Conservation (phyloP, 92 coral and sea anemone species). For the Palythoa caribaeorum region DNA sequence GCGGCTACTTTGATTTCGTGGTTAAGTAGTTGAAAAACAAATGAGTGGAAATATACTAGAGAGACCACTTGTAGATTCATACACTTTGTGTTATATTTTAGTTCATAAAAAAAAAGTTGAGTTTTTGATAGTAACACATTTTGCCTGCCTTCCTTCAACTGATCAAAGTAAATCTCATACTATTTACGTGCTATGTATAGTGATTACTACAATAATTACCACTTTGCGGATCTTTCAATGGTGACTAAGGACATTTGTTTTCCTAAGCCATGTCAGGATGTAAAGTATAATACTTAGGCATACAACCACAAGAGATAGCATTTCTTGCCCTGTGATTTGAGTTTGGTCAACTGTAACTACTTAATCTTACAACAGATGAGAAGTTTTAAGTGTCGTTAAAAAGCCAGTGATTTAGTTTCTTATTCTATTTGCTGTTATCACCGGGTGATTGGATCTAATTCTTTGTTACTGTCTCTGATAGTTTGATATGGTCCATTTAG, state of each 20-base stretch:
- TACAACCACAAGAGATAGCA: background rate
- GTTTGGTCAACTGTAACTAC: no score
- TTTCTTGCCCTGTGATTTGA: background rate
- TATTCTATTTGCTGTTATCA: no score
- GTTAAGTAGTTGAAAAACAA: slow-evolving; percentile 1
- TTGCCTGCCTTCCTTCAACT: background rate
- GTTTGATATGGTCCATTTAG: no score
- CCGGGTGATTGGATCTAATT: no score
- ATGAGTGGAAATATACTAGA: background rate
- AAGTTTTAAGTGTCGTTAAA: no score
- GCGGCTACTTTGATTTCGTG: slow-evolving; percentile 32
- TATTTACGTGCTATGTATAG: background rate
- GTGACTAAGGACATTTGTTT: slow-evolving; percentile 15
- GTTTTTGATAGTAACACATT: background rate
- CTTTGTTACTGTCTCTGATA: no score
- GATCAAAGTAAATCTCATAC: background rate
- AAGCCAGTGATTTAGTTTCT: no score
- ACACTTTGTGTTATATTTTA: background rate
- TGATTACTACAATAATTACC: background rate
- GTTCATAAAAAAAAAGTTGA: background rate
- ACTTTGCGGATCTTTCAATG: slow-evolving; percentile 12
- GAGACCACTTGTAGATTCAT: background rate
- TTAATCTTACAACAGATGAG: no score
- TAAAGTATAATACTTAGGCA: background rate
- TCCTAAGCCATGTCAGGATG: background rate